Conservation (phyloP, 2,113 vertebrate species). For the Sisor rabdophorus region DNA sequence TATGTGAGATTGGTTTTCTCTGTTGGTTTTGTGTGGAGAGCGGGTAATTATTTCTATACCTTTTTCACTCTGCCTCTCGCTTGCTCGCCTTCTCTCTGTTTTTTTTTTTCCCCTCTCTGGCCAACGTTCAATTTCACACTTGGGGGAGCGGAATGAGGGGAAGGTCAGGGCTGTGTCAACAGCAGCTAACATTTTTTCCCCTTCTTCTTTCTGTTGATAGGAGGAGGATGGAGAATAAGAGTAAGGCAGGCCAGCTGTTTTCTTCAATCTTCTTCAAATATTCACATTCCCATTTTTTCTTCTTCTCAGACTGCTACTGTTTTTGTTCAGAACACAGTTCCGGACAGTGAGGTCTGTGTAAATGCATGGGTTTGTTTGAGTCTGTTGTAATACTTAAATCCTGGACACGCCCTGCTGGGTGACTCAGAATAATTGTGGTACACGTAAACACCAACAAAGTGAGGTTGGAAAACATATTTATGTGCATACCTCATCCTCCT, state of each 20-base stretch:
- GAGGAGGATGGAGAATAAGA: conserved; percentile 39
- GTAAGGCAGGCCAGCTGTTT: conserved; percentile 26
- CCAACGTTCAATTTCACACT: conserved; percentile 58
- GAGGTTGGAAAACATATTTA: conserved; percentile 40
- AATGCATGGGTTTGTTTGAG: conserved; percentile 22
- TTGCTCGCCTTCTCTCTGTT: conserved; percentile 17
- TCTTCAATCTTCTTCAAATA: conserved; percentile 32
- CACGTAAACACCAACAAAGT: conserved; percentile 47
- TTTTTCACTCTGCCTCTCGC: conserved; percentile 21
- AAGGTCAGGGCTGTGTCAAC: conserved; percentile 57
- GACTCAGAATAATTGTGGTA: conserved; percentile 35
- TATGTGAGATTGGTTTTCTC: conserved; percentile 50
- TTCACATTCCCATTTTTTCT: conserved; percentile 10
- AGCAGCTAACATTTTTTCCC: conserved; percentile 45
- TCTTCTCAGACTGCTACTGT: conserved; percentile 4
- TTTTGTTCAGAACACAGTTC: not conserved
- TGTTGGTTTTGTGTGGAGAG: conserved; percentile 40
- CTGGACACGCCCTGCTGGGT: conserved; percentile 40
- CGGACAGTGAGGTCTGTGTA: not conserved
- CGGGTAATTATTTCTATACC: conserved; percentile 34
- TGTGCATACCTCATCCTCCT: conserved; percentile 22
- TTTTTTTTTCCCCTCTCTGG: conserved; percentile 46
- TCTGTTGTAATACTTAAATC: conserved; percentile 33
- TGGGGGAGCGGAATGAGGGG: conserved; percentile 54
- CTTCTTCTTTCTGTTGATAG: conserved; percentile 47